A percentile compares a stretch with the other conserved stretches of the same genome.
Conservation (phyloP, 2,797 vertebrate genomes). For the Lacerta agilis region DNA sequence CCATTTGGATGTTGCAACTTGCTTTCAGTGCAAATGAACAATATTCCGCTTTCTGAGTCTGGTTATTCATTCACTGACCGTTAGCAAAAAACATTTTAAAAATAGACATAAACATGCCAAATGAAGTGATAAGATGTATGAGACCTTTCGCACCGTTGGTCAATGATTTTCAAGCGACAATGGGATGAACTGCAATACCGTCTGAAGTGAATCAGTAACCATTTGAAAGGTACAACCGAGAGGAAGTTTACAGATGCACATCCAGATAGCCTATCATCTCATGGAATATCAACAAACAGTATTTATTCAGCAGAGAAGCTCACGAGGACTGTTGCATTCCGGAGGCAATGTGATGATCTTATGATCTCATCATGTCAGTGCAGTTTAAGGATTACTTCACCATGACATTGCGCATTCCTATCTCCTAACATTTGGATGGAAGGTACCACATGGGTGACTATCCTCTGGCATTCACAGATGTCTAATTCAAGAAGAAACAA, state of each 20-base stretch:
- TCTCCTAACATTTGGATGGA: not conserved
- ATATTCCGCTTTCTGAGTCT: not conserved
- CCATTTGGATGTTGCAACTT: not conserved
- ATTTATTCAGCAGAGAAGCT: slow-evolving; percentile 30
- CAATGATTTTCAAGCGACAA: slow-evolving; percentile 41
- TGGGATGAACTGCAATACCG: slow-evolving; percentile 49
- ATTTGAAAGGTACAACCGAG: slow-evolving; percentile 47
- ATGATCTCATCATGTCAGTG: not conserved
- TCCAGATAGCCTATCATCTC: slow-evolving; percentile 23
- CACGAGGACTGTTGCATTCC: not conserved
- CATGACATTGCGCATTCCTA: accelerated
- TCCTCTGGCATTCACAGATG: too few species aligned
- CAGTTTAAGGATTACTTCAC: not conserved
- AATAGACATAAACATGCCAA: not conserved
- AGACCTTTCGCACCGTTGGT: slow-evolving; percentile 49
- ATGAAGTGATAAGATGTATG: not conserved
- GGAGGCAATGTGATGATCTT: not conserved
- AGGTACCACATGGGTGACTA: not conserved
- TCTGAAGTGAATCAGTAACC: slow-evolving; percentile 64
- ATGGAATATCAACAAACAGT: slow-evolving; percentile 31
- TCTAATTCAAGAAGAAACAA: not conserved
- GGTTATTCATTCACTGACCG: accelerated
- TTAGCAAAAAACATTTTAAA: not conserved
- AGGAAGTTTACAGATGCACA: slow-evolving; percentile 24
- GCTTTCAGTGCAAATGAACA: not conserved